Conservation (phyloP, 1,140 invertebrate species). For the Laodelphax striatellus region DNA sequence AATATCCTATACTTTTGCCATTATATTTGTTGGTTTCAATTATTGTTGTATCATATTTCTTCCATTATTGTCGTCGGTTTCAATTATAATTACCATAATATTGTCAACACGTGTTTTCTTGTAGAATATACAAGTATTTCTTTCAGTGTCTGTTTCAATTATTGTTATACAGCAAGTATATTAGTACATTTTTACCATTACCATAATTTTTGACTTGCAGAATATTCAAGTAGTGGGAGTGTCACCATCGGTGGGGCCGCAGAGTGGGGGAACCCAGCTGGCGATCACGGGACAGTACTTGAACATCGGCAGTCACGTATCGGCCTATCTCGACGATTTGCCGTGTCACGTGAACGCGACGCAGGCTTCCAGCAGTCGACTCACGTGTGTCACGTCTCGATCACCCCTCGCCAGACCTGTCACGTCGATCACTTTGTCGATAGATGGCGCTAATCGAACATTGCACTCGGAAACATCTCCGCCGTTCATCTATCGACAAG, state of each 20-base stretch:
- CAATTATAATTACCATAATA: no score
- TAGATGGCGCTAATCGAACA: slow-evolving; percentile 72
- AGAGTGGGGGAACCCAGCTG: slow-evolving; percentile 86
- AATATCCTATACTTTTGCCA: no score
- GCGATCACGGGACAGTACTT: slow-evolving; percentile 83
- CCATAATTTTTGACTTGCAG: slow-evolving; percentile 23
- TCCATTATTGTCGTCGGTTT: no score
- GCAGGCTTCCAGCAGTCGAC: slow-evolving; percentile 74
- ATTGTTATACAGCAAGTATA: no score
- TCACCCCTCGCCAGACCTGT: slow-evolving; percentile 25
- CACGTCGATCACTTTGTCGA: slow-evolving; percentile 55
- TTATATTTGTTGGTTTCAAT: no score
- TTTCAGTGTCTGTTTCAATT: no score
- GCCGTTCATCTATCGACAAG: slow-evolving; percentile 80
- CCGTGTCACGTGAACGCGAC: slow-evolving; percentile 79
- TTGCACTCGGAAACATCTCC: slow-evolving; percentile 35
- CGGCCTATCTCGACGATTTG: slow-evolving; percentile 77
- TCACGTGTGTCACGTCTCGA: slow-evolving; percentile 77
- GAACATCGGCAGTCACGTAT: slow-evolving; percentile 84
- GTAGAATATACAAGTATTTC: no score
- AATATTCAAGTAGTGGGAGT: slow-evolving; percentile 69
- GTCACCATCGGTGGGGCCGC: slow-evolving; percentile 76
- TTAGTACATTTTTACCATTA: no score
- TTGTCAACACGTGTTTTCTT: no score
- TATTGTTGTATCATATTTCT: no score